Evolutionary conservation across 2,797 vertebrate species (phyloP).

Genomic region (Rhinoraja longicauda): DNA sequence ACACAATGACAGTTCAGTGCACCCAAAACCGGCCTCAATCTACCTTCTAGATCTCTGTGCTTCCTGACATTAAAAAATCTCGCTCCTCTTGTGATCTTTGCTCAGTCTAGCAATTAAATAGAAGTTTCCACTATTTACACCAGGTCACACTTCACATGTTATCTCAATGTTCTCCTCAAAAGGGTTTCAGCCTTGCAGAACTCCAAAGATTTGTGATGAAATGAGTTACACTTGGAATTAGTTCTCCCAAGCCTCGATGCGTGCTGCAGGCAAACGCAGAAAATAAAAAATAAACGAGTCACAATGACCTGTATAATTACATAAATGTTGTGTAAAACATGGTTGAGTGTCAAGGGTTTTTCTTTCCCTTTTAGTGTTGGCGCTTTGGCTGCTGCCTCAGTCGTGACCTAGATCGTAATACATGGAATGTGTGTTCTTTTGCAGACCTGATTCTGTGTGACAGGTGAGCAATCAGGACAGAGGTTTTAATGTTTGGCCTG

Average conservation of each 20-base stretch:
- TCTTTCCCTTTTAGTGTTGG: neutral
- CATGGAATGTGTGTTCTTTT: constrained; percentile 36
- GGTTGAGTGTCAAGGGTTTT: neutral
- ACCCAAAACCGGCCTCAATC: too few species aligned
- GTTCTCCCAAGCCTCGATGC: neutral
- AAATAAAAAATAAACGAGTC: neutral
- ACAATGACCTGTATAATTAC: neutral
- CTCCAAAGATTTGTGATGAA: neutral
- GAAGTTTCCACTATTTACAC: neutral
- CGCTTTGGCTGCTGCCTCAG: neutral
- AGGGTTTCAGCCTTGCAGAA: neutral
- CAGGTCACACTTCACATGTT: neutral
- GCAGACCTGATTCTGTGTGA: constrained; percentile 65
- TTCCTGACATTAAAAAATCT: neutral
- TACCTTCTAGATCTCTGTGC: too few species aligned
- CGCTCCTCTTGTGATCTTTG: neutral
- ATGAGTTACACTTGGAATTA: constrained; percentile 11
- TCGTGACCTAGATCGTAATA: constrained; percentile 20
- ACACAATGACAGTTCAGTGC: too few species aligned
- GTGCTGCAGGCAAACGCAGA: neutral
- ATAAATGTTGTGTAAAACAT: neutral
- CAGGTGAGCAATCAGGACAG: constrained; percentile 69
- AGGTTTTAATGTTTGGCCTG: constrained; percentile 70
- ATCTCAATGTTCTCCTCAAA: neutral
- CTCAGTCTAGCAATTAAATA: too few species aligned